A percentile compares a stretch with the other conserved stretches of the same genome.
phyloP scores from a whole-genome alignment of 2,797 vertebrate species.

The Pseudomugil gertrudae region DNA sequence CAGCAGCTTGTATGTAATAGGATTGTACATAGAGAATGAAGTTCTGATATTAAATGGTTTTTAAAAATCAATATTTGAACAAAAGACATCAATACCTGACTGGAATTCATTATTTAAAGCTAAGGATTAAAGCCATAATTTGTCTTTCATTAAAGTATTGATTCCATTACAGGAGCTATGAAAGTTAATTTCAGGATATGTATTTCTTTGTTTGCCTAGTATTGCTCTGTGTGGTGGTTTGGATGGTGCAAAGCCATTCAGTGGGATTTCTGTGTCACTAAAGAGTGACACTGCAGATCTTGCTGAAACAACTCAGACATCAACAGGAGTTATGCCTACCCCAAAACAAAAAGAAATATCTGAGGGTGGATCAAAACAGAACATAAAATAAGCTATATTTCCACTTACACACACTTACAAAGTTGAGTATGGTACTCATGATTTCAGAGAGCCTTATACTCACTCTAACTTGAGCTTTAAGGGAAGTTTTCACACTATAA shows the following conservation, averaged over 20 bases:
- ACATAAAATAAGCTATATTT: conserved; percentile 45
- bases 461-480: neutral
- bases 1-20: conserved; percentile 27
- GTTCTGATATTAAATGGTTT: conserved; percentile 6
- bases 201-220: conserved; percentile 12
- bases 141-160: neutral
- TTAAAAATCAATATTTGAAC: neutral
- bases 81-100: neutral
- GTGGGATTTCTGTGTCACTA: conserved; percentile 50
- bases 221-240: conserved; percentile 29
- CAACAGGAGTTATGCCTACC: conserved; percentile 54
- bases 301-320: conserved; percentile 51
- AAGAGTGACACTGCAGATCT: conserved; percentile 46
- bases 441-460: neutral
- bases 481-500: neutral
- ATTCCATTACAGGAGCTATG: neutral
- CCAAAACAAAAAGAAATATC: conserved; percentile 49
- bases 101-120: neutral
- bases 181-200: neutral
- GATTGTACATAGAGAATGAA: conserved; percentile 11
- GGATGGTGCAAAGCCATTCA: conserved; percentile 33
- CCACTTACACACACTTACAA: conserved; percentile 1
- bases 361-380: conserved; percentile 45
- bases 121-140: neutral
- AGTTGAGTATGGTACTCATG: neutral